These are phyloP conservation scores for Jordanella pulchra DNA, from an alignment of 2,797 vertebrate species.

Conservation along the genomic window DNA sequence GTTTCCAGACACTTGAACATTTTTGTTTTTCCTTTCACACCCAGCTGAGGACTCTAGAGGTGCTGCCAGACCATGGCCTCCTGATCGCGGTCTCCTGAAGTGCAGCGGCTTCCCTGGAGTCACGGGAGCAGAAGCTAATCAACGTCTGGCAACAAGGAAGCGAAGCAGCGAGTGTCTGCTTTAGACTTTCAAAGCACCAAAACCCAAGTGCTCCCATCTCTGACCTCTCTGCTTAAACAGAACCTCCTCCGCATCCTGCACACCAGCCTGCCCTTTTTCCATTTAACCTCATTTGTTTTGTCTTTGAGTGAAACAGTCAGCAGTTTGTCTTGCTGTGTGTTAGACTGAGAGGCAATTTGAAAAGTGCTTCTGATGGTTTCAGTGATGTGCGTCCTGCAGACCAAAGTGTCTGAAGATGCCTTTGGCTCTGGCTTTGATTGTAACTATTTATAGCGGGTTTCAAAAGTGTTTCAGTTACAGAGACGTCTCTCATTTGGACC, in stretches of 20 bases:
- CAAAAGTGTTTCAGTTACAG: slow-evolving; percentile 3
- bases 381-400: slow-evolving; percentile 59
- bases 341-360: slow-evolving; percentile 64
- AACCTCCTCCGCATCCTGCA: slow-evolving; percentile 30
- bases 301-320: slow-evolving; percentile 67
- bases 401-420: slow-evolving; percentile 58
- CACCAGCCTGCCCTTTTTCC: slow-evolving; percentile 38
- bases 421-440: slow-evolving; percentile 29
- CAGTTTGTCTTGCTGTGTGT: slow-evolving; percentile 68
- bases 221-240: slow-evolving; percentile 64
- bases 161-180: slow-evolving; percentile 66
- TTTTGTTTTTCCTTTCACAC: neutral
- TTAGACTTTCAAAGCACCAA: slow-evolving; percentile 66
- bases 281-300: slow-evolving; percentile 24
- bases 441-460: slow-evolving; percentile 1
- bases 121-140: slow-evolving; percentile 46
- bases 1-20: neutral
- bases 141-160: slow-evolving; percentile 47
- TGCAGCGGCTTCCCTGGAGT: slow-evolving; percentile 42
- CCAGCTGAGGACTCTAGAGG: slow-evolving; percentile 83
- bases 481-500: neutral
- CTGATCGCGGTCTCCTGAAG: slow-evolving; percentile 76
- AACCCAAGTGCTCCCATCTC: slow-evolving; percentile 68
- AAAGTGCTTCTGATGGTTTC: slow-evolving; percentile 71
- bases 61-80: slow-evolving; percentile 61